phyloP scores from a whole-genome alignment of 2,797 vertebrate genomes.

The Tolypeutes matacus region DNA sequence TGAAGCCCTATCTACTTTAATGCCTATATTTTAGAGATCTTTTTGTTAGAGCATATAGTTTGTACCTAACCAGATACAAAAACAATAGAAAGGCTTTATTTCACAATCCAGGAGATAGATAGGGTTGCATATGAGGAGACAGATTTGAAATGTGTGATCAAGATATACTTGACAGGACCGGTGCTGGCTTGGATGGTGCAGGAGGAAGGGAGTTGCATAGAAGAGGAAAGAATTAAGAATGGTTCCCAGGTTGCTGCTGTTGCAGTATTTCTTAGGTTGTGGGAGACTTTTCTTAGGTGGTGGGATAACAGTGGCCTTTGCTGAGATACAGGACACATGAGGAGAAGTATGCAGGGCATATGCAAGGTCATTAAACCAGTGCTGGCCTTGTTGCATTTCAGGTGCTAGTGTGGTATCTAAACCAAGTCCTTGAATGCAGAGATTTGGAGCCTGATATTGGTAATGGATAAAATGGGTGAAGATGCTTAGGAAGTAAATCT shows the following conservation, averaged over 20 bases:
- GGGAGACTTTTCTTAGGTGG: neutral
- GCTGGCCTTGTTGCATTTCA: neutral
- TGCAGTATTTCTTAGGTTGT: neutral
- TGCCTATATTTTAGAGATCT: no score
- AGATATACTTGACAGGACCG: no score
- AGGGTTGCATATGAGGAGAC: no score
- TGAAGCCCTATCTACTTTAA: no score
- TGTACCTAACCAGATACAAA: no score
- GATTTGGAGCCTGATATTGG: slow-evolving; percentile 3
- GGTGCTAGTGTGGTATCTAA: neutral
- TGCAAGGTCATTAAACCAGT: neutral
- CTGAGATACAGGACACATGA: neutral
- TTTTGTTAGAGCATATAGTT: no score
- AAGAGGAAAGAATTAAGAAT: neutral
- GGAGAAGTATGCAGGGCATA: neutral
- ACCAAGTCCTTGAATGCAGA: neutral
- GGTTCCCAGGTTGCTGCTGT: neutral
- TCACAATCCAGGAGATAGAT: no score
- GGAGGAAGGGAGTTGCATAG: no score
- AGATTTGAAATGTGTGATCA: no score
- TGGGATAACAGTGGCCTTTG: neutral
- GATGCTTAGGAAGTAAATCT: neutral
- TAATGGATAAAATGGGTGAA: neutral
- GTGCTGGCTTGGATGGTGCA: no score
- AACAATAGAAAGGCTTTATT: no score